Percentiles rank a stretch among this genome's conserved stretches.
Evolutionary conservation across 2,113 vertebrate species (phyloP).

Genomic region (Grammatotria lemairii): DNA sequence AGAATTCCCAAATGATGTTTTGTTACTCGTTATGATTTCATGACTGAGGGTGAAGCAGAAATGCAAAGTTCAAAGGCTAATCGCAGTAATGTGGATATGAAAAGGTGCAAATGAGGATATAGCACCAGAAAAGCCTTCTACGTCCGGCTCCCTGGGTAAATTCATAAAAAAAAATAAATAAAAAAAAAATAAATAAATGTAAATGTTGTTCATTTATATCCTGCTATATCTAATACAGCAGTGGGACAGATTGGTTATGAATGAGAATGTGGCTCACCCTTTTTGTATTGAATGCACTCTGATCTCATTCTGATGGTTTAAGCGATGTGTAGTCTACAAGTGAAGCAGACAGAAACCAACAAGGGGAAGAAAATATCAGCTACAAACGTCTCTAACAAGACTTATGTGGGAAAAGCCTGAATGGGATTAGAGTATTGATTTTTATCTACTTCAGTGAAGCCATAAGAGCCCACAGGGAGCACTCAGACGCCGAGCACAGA

Average conservation of each 20-base stretch:
- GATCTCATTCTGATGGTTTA: constrained; percentile 17
- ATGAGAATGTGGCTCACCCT: neutral
- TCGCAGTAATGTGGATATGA: neutral
- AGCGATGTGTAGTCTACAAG: neutral
- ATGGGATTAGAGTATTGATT: constrained; percentile 45
- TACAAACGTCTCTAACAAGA: constrained; percentile 40
- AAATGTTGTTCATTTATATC: neutral
- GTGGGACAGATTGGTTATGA: neutral
- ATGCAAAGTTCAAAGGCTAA: neutral
- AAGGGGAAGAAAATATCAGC: constrained; percentile 15
- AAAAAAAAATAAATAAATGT: neutral
- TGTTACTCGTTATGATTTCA: neutral
- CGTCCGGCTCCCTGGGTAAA: neutral
- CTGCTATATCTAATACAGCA: neutral
- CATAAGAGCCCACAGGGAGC: constrained; percentile 18
- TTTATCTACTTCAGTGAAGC: constrained; percentile 36
- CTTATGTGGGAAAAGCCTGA: constrained; percentile 35
- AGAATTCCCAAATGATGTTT: neutral
- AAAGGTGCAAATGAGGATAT: neutral
- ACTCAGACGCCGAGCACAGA: neutral
- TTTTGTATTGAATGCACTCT: neutral
- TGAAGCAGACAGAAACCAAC: constrained; percentile 1
- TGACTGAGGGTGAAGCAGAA: neutral
- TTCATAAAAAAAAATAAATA: neutral
- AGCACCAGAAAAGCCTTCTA: neutral